Base-by-base conservation (phyloP, 1,140 invertebrate species). In the Hydropsyche tenuis region DNA sequence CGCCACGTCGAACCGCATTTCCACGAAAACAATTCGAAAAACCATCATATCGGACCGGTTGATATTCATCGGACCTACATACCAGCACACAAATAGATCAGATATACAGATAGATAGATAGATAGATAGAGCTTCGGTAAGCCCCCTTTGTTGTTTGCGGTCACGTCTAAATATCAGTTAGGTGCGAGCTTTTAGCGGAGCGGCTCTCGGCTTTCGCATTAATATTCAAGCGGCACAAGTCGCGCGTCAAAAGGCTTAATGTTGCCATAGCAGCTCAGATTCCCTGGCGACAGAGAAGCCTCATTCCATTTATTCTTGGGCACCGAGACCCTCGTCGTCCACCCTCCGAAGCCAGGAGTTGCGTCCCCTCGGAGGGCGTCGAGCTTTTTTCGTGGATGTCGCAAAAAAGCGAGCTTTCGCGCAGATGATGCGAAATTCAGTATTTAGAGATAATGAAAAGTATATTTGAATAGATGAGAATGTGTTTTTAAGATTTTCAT, bases 191-290 rank as follows among this genome's bases (percentile, higher is more conserved):
- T 72, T 72, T 63, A 72, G 70, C 60, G 70, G 20, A n/a, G 23
- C 68, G 12, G 16, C 68, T 14, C 9, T 23, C 66, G 45, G 14
- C 20, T 18, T 53, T 20, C 14, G 56, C 70, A 62, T 72, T 72
- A 72, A 72, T 72, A 72, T 72, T 72, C 70, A 72, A 48, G 60
- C 70, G 56, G 53, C 70, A 63, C 37, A 72, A 64, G 70, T 72
- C 70, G 53, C 70, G 70, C 70, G 70, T 72, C 70, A 72, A 64
- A 72, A 56, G 68, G 70, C 70, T 64, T 72, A 70, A 64, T 64
- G 70, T 63, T 46, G 70, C 70, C 42, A 63, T 72, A 30, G 22
- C 56, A 23, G 60, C 70, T 56, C 68, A 70, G 68, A 70, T 70
- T 70, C 68, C 68, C 48, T 56, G 51, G 68, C 68, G 68, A 70